phyloP scores from a whole-genome alignment of 2,797 vertebrate species.

The Lithobates sylvaticus region DNA sequence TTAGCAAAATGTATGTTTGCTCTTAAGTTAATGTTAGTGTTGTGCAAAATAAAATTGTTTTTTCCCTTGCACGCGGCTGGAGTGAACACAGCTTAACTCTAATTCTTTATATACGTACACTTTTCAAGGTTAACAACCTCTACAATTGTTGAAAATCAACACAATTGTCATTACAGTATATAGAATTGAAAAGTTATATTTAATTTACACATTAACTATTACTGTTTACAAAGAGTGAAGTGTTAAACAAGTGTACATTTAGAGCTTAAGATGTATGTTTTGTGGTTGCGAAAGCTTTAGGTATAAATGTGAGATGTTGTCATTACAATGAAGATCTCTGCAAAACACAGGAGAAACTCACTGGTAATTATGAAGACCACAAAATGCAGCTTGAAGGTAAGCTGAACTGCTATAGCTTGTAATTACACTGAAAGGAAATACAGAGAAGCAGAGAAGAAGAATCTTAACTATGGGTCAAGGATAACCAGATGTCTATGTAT shows the following conservation, averaged over 20 bases:
- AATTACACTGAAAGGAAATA: conserved; percentile 23
- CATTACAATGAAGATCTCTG: conserved; percentile 26
- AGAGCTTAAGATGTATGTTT: not conserved
- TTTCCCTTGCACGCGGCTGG: no score
- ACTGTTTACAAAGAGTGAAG: no score
- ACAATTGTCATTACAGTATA: no score
- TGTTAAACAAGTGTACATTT: not conserved
- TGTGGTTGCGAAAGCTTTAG: conserved; percentile 27
- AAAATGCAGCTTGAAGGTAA: conserved; percentile 12
- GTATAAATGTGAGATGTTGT: conserved; percentile 27
- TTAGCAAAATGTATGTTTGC: no score
- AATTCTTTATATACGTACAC: no score
- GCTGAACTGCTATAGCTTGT: conserved; percentile 20
- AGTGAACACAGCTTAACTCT: no score
- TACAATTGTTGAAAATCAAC: no score
- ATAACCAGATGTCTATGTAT: conserved; percentile 39
- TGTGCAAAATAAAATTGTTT: no score
- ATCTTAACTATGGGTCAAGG: conserved; percentile 50
- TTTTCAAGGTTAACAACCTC: no score
- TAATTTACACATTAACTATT: no score
- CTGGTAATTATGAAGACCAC: conserved; percentile 30
- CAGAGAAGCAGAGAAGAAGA: conserved; percentile 28
- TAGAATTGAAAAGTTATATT: no score
- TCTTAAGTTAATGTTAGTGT: no score
- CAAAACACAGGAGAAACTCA: conserved; percentile 7